Conservation (phyloP, 1,140 invertebrate species). For the Micrasema minimum region DNA sequence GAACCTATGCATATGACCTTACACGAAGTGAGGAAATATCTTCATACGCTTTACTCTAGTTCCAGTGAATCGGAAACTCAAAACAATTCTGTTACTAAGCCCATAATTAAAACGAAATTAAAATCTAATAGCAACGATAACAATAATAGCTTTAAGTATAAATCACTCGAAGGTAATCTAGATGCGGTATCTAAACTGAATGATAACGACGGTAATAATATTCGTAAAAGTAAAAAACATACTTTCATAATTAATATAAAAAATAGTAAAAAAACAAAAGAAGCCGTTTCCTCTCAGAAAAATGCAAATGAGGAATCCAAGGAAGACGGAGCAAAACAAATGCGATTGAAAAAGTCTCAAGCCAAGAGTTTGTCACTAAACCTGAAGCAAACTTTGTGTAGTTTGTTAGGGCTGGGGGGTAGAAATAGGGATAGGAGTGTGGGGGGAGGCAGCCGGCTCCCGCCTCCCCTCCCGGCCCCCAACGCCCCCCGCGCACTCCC, state of each 20-base stretch:
- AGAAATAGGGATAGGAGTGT: slow-evolving; percentile 52
- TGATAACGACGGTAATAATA: slow-evolving; percentile 63
- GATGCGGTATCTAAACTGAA: slow-evolving; percentile 51
- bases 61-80: slow-evolving; percentile 68
- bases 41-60: slow-evolving; percentile 82
- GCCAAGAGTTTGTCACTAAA: slow-evolving; percentile 74
- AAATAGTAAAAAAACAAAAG: slow-evolving; percentile 76
- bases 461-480: slow-evolving; percentile 69
- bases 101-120: slow-evolving; percentile 57
- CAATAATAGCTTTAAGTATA: slow-evolving; percentile 49
- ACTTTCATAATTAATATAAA: slow-evolving; percentile 71
- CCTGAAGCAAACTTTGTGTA: slow-evolving; percentile 87
- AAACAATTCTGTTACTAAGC: slow-evolving; percentile 53
- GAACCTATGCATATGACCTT: slow-evolving; percentile 84
- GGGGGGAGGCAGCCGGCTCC: slow-evolving; percentile 56
- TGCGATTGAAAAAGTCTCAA: slow-evolving; percentile 71
- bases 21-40: slow-evolving; percentile 84
- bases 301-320: slow-evolving; percentile 58
- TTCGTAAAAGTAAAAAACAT: slow-evolving; percentile 72
- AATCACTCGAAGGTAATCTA: slow-evolving; percentile 48
- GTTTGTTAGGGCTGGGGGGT: slow-evolving; percentile 82
- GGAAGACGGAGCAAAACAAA: slow-evolving; percentile 57
- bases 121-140: slow-evolving; percentile 49
- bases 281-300: slow-evolving; percentile 62
- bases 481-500: slow-evolving; percentile 78